Evolutionary conservation across 2,888 invertebrate genomes (phyloP).

Genomic region (Netelia virgata): DNA sequence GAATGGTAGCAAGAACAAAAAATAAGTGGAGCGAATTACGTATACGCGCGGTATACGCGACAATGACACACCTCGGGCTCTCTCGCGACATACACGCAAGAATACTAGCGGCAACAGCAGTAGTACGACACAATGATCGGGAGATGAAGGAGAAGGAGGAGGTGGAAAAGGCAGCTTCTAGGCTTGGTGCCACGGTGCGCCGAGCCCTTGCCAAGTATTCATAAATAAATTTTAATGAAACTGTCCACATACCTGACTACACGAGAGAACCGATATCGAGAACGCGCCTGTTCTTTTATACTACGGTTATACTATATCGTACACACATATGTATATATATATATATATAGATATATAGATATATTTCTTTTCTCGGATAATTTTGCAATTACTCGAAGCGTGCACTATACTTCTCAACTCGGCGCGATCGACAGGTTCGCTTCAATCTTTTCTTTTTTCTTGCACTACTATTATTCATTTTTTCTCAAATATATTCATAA

Average conservation of each 20-base stretch:
- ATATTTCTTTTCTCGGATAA: conserved; percentile 37
- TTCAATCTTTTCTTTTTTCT: conserved; percentile 26
- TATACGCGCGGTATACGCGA: conserved; percentile 65
- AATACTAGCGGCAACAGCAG: conserved; percentile 46
- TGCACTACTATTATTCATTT: background rate
- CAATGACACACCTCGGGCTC: conserved; percentile 79
- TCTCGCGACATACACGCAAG: conserved; percentile 67
- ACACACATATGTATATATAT: background rate
- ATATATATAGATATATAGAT: background rate
- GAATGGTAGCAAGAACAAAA: conserved; percentile 35
- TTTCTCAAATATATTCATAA: background rate
- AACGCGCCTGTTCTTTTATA: conserved; percentile 63
- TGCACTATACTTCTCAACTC: conserved; percentile 53
- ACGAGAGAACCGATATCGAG: conserved; percentile 61
- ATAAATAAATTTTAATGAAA: conserved; percentile 83
- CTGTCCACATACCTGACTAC: conserved; percentile 72
- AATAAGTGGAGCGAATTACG: conserved; percentile 78
- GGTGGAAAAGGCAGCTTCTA: conserved; percentile 59
- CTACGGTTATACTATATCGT: conserved; percentile 10
- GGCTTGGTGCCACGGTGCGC: conserved; percentile 71
- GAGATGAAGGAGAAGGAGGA: conserved; percentile 32
- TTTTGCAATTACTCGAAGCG: conserved; percentile 65
- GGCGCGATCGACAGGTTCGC: conserved; percentile 43
- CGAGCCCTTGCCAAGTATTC: conserved; percentile 81
- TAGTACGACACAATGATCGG: conserved; percentile 61